Conservation (phyloP, 2,797 vertebrate species). For the Chloroceryle amazona region DNA sequence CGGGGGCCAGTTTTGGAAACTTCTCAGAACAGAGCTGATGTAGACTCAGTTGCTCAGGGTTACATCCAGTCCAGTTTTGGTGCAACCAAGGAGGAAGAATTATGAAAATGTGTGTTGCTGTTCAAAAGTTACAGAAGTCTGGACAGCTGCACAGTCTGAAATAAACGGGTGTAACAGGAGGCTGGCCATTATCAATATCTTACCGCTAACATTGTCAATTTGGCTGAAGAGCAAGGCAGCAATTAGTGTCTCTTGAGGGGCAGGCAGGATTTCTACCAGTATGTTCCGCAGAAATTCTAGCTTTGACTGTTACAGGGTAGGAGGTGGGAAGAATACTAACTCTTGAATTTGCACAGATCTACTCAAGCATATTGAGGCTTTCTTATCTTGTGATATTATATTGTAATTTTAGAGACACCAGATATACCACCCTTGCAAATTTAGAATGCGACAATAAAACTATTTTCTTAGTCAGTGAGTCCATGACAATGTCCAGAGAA, state of each 20-base stretch:
- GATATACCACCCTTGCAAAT: background rate
- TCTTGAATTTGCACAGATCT: background rate
- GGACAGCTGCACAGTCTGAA: background rate
- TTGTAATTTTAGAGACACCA: background rate
- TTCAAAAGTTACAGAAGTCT: background rate
- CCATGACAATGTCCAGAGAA: background rate
- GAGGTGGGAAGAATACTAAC: background rate
- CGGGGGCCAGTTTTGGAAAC: background rate
- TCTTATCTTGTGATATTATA: background rate
- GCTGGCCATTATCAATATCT: background rate
- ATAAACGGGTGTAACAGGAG: background rate
- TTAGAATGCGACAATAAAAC: background rate
- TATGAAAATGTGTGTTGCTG: background rate
- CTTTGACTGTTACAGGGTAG: background rate
- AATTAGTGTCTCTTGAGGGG: background rate
- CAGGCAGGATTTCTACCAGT: background rate
- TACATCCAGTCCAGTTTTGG: background rate
- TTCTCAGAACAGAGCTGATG: background rate
- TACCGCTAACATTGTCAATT: background rate
- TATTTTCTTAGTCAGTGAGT: background rate
- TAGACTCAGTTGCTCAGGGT: background rate
- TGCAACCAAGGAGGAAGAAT: background rate
- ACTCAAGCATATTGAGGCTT: background rate
- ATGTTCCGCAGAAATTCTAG: background rate
- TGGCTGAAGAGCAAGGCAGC: background rate